phyloP scores from a whole-genome alignment of 2,797 vertebrate genomes.

The Lagodon rhomboides region DNA sequence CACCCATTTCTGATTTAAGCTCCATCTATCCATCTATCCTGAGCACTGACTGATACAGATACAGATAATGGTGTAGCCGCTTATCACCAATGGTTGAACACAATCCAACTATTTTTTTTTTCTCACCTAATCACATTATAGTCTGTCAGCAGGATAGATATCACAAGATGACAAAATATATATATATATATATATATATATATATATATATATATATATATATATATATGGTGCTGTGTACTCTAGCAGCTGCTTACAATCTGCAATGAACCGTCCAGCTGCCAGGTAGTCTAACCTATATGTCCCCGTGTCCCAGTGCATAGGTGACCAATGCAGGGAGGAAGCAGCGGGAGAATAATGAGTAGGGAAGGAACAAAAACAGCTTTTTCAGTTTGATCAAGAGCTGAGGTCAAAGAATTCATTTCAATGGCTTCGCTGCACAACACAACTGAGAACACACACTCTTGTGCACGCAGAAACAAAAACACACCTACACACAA shows the following conservation, averaged over 20 bases:
- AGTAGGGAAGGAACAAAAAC: conserved; percentile 30
- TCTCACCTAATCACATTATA: conserved; percentile 18
- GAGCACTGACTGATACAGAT: too few relatives aligned
- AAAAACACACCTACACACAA: neutral
- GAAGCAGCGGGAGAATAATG: conserved; percentile 39
- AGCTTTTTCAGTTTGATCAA: conserved; percentile 42
- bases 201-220: neutral
- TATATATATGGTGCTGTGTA: conserved; percentile 12
- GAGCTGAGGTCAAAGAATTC: conserved; percentile 51
- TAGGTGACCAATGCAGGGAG: conserved; percentile 21
- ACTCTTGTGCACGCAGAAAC: neutral
- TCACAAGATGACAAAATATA: conserved; percentile 12
- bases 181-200: conserved; percentile 7
- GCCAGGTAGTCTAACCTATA: conserved; percentile 43
- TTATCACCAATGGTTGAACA: neutral
- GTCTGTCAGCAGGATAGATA: conserved; percentile 50
- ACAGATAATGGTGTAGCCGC: too few relatives aligned
- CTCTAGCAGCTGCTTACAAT: conserved; percentile 36
- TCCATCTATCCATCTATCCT: too few relatives aligned
- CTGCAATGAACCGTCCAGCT: conserved; percentile 59
- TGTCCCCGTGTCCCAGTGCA: conserved; percentile 30
- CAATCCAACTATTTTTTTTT: conserved; percentile 1
- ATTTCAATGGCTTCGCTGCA: conserved; percentile 22
- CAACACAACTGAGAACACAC: neutral
- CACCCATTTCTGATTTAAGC: too few relatives aligned